Conservation (phyloP, 2,888 invertebrate species). For the Acleris emargana region DNA sequence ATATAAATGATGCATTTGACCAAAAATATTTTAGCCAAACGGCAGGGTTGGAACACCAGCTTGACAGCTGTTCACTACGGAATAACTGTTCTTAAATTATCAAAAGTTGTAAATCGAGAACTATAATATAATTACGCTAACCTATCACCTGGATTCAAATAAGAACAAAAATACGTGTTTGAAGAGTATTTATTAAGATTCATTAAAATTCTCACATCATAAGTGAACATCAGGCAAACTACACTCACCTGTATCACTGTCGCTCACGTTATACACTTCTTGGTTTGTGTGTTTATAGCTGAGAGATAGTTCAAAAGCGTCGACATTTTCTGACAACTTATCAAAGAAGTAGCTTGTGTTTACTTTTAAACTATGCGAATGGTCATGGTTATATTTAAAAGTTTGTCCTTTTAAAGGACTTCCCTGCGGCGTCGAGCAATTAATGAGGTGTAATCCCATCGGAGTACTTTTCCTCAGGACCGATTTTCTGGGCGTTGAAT, state of each 20-base stretch:
- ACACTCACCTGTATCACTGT: conserved; percentile 59
- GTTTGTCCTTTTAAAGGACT: conserved; percentile 55
- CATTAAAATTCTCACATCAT: conserved; percentile 40
- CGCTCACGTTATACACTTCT: conserved; percentile 27
- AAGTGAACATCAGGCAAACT: conserved; percentile 65
- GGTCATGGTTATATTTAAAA: conserved; percentile 46
- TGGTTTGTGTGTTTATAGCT: conserved; percentile 64
- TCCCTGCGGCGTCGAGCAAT: conserved; percentile 70
- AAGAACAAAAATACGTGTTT: not conserved
- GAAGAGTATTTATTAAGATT: not conserved
- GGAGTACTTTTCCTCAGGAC: conserved; percentile 50
- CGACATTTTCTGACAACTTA: conserved; percentile 72
- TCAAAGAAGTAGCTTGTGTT: conserved; percentile 83
- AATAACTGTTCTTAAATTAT: no score
- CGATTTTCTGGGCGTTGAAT: conserved; percentile 57
- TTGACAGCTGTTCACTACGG: no score
- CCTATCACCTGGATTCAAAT: conserved; percentile 1
- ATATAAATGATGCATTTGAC: no score
- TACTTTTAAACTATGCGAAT: conserved; percentile 51
- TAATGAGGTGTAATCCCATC: conserved; percentile 51
- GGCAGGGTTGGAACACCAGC: no score
- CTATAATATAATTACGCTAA: no score
- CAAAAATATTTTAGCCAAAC: no score
- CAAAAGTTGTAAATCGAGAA: no score
- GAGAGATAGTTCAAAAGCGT: conserved; percentile 85